Base-by-base conservation (phyloP, 2,113 vertebrate genomes). In the Ictidomys tridecemlineatus region DNA sequence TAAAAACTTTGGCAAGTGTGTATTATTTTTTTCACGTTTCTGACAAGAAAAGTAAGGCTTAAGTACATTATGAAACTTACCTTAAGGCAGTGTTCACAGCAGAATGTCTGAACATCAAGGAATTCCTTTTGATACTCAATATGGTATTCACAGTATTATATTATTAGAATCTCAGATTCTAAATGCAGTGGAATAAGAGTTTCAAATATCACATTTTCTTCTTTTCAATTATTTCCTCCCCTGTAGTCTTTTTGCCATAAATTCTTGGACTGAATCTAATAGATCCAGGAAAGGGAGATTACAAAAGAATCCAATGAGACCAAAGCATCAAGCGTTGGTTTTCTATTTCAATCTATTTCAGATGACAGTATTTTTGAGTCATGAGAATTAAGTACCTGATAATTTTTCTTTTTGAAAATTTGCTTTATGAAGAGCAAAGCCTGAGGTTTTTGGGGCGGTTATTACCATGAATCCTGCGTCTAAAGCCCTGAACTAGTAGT, bases 21-120 rank as follows among this genome's bases (percentile, higher is more conserved):
- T 95, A 26, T 74, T 92, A 70, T 74, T 69, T 88, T 70, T 83
- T 3, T 22, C 30, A 34, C 42, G 13, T 61, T 89, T 93, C 91
- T 95, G n/a, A 87, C 78, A 82, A 93, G 56, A 97, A 95, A 94
- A 96, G 37, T 20, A 51, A 95, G 56, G 53, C 48, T 73, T 83
- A 78, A 32, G 17, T 37, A 63, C n/a, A n/a, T 89, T 56, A 53
- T 79, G 5, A 87, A 95, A 87, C 42, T 94, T 94, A 82, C 58
- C 58, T 58, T 87, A 86, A 65, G 80, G 28, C 8, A 79, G 76
- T 87, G 22, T 18, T 92, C 56, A 34, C 13, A n/a, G n/a, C 37
- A 78, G 69, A 78, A 65, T 42, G 30, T 87, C 45, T 76, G 70
- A 87, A 90, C 26, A 88, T 3, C 12, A 84, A 93, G 37, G 4